Evolutionary conservation across 2,797 vertebrate species (phyloP), one percentile per base, ranked within the genome.

Genomic region (Brachymystax lenok): DNA sequence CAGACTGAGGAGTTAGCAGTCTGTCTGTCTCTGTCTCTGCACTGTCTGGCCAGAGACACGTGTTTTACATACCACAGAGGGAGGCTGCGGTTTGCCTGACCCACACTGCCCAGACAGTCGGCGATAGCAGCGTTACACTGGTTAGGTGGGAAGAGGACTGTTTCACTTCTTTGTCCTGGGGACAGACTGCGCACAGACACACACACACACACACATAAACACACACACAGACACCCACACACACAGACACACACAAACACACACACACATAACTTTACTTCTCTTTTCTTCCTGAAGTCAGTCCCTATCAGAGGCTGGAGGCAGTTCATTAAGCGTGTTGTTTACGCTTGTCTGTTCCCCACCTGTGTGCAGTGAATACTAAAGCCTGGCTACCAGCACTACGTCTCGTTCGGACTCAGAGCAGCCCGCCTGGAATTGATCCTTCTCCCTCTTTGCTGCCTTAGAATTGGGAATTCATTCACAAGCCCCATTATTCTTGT

Each of bases 321-420:
- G 82, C 82, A 78, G 86, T 86, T 89, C 83, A 86, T 92, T 88
- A 89, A 85, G 59, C 77, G 77, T 83, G 82, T 85, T 81, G 59
- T 63, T 63, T 63, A 27, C 21, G 21, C 59, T 63, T 63, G 59
- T 63, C 59, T 63, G 59, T 63, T 82, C 71, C 27, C 85, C 82
- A 87, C 85, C 83, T 73, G 70, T 90, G 90, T 88, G 59, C 21
- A 24, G 59, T 63, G 59, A 63, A 63, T 63, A 63, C 59, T 24
- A 21, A 82, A 85, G 72, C 59, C 59, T 3, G 71, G 73, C 74
- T 56, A 63, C 67, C 27, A 78, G 75, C 70, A 69, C 72, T 72
- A 40, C 50, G 27, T 74, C 69, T 75, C 63, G 21, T 63, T 63
- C 21, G 24, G n/a, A 24, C 59, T 63, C 59, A 63, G 59, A 56